These are phyloP conservation scores for Mastomys natalensis DNA, from an alignment of 2,113 vertebrate genomes.

Conservation along the genomic window DNA sequence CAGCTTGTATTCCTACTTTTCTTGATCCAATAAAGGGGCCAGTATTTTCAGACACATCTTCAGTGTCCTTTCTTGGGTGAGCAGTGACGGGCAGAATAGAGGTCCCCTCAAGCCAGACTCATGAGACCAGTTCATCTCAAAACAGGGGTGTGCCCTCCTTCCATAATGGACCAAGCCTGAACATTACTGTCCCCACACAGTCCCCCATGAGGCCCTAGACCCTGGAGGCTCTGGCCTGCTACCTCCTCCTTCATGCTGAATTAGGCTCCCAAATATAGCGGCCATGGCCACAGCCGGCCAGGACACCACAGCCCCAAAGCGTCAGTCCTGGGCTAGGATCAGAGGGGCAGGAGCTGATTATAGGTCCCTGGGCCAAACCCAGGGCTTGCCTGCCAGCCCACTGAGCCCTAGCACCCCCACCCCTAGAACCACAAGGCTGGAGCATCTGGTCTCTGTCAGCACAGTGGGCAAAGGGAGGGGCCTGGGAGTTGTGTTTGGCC, in stretches of 20 bases:
- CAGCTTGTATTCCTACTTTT: background rate
- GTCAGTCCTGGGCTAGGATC: slow-evolving; percentile 82
- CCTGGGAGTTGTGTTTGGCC: slow-evolving; percentile 71
- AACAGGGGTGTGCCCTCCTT: background rate
- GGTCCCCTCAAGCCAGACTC: no score
- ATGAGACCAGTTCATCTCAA: background rate
- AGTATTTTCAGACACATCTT: background rate
- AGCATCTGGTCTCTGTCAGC: slow-evolving; percentile 83
- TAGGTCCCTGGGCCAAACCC: slow-evolving; percentile 83
- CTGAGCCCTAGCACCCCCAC: slow-evolving; percentile 73
- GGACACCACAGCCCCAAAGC: slow-evolving; percentile 80
- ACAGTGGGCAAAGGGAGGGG: slow-evolving; percentile 79
- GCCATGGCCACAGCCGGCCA: slow-evolving; percentile 79
- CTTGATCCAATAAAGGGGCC: background rate
- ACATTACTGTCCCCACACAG: background rate
- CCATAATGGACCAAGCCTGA: background rate
- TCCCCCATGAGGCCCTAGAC: slow-evolving; percentile 39
- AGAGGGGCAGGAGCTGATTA: slow-evolving; percentile 84
- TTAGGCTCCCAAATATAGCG: slow-evolving; percentile 83
- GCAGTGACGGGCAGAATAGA: background rate
- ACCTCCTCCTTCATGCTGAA: slow-evolving; percentile 62
- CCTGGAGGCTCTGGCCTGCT: slow-evolving; percentile 31
- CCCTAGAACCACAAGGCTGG: slow-evolving; percentile 81
- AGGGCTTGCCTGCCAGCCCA: slow-evolving; percentile 78
- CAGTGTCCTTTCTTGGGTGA: background rate